Evolutionary conservation across 2,113 vertebrate genomes (phyloP), one percentile per base, ranked within the genome.

Genomic region (Condylura cristata): DNA sequence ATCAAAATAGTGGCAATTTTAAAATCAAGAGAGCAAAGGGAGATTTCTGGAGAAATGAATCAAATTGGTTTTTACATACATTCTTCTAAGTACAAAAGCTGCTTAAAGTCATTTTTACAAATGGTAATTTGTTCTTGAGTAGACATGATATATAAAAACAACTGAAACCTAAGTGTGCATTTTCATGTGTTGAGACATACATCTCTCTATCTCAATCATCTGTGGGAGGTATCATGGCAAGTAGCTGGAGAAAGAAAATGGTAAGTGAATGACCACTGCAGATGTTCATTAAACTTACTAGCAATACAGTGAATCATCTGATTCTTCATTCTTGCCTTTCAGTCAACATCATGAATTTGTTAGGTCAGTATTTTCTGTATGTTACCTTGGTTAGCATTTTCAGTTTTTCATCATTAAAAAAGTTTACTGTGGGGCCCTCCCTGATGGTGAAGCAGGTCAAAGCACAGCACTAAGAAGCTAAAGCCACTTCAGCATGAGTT

Each of bases 371-470:
- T 96, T 96, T 96, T 91, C 92, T 95, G 24, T 91, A 89, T 89
- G 79, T 82, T 97, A 97, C 80, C 91, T 97, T 97, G 93, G 97
- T 97, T 95, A 97, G 48, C 94, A 95, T 90, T 96, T 97, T 97
- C 76, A 96, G 95, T 96, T 97, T 97, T 97, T 94, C 71, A 86
- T 96, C 88, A 96, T 95, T 97, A 93, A 95, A 96, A n/a, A n/a
- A n/a, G n/a, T n/a, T n/a, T n/a, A n/a, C n/a, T n/a, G n/a, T n/a
- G n/a, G n/a, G n/a, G n/a, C n/a, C n/a, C n/a, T n/a, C n/a, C n/a
- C n/a, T n/a, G n/a, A n/a, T n/a, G n/a, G n/a, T n/a, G n/a, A n/a
- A n/a, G n/a, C n/a, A n/a, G n/a, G n/a, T n/a, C n/a, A n/a, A n/a
- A n/a, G n/a, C n/a, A n/a, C n/a, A n/a, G n/a, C n/a, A n/a, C n/a